Evolutionary conservation across 2,888 invertebrate genomes (phyloP).

Genomic region (Furcula furcula): DNA sequence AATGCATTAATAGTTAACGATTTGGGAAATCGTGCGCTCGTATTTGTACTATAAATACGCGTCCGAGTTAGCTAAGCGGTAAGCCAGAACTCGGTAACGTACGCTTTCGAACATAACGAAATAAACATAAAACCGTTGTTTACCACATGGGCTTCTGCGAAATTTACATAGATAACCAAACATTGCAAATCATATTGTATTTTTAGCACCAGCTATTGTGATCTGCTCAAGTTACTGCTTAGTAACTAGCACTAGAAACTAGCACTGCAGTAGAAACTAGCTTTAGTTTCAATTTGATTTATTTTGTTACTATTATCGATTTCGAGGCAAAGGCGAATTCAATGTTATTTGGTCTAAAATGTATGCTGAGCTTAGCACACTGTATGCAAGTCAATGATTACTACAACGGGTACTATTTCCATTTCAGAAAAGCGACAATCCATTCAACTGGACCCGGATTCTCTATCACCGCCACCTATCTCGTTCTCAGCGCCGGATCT

Average conservation of each 20-base stretch:
- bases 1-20: slow-evolving; percentile 9
- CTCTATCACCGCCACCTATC: slow-evolving; percentile 88
- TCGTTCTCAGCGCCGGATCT: slow-evolving; percentile 92
- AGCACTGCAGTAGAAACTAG: too few relatives aligned
- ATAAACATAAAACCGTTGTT: slow-evolving; percentile 25
- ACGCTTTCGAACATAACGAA: slow-evolving; percentile 33
- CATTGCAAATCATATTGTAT: slow-evolving; percentile 29
- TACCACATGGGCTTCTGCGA: slow-evolving; percentile 38
- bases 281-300: too few relatives aligned
- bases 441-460: slow-evolving; percentile 84
- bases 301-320: neutral
- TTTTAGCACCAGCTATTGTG: slow-evolving; percentile 14
- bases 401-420: slow-evolving; percentile 9
- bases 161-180: slow-evolving; percentile 21
- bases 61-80: slow-evolving; percentile 29
- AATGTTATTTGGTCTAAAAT: neutral
- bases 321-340: neutral
- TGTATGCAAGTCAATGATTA: neutral
- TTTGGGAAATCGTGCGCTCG: slow-evolving; percentile 22
- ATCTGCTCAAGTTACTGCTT: slow-evolving; percentile 1
- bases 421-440: slow-evolving; percentile 76
- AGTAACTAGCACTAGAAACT: too few relatives aligned
- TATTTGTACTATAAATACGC: slow-evolving; percentile 49
- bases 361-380: neutral
- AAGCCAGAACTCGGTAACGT: slow-evolving; percentile 29